Evolutionary conservation across 2,888 invertebrate genomes (phyloP).

Genomic region (Myathropa florea): DNA sequence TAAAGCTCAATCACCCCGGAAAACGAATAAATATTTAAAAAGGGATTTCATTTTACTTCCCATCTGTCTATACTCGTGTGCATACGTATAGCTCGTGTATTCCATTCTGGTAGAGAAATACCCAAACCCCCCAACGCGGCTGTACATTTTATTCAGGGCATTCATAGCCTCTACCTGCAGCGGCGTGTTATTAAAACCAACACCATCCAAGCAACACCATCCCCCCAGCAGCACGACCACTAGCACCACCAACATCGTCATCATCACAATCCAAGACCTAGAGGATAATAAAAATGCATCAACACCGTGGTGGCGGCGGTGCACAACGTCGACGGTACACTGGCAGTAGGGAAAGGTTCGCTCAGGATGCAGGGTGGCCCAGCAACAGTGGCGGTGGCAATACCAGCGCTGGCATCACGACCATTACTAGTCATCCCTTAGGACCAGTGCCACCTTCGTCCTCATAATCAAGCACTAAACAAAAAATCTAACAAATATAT

Average conservation of each 20-base stretch:
- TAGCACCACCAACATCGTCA: conserved; percentile 12
- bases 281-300: conserved; percentile 69
- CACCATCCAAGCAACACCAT: conserved; percentile 4
- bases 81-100: neutral
- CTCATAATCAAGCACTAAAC: conserved; percentile 39
- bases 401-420: conserved; percentile 53
- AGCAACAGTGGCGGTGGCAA: conserved; percentile 61
- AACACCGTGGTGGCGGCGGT: conserved; percentile 54
- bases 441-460: conserved; percentile 36
- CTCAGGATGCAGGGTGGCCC: conserved; percentile 65
- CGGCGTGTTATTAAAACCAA: conserved; percentile 48
- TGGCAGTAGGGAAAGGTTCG: conserved; percentile 50
- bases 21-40: conserved; percentile 72
- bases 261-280: conserved; percentile 25
- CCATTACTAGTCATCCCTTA: conserved; percentile 55
- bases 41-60: conserved; percentile 56
- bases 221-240: neutral
- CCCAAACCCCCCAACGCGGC: neutral
- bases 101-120: neutral
- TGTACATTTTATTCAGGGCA: conserved; percentile 60
- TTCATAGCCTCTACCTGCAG: conserved; percentile 57
- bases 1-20: conserved; percentile 72
- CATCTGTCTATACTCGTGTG: conserved; percentile 24
- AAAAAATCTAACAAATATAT: conserved; percentile 6
- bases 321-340: conserved; percentile 41